phyloP scores from a whole-genome alignment of 2,797 vertebrate genomes.

The Microchirus variegatus region DNA sequence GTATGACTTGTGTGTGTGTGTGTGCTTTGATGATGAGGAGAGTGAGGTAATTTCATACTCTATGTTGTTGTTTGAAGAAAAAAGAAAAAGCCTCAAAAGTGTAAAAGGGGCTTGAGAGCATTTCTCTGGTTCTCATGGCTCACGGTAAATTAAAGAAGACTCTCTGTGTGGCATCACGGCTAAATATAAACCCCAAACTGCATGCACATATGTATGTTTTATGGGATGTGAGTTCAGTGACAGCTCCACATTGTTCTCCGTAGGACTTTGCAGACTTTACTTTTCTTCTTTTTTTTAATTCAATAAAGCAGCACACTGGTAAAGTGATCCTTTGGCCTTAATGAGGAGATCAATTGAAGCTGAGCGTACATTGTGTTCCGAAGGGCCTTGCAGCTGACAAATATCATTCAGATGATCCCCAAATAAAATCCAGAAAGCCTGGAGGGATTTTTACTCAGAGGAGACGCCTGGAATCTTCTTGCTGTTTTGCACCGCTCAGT shows the following conservation, averaged over 20 bases:
- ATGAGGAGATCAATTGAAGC: slow-evolving; percentile 34
- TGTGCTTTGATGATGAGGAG: no score
- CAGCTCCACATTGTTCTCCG: slow-evolving; percentile 17
- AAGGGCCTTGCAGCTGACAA: slow-evolving; percentile 36
- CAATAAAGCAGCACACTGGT: slow-evolving; percentile 15
- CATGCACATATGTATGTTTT: background rate
- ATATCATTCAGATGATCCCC: slow-evolving; percentile 37
- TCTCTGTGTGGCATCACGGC: background rate
- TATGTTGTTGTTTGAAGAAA: no score
- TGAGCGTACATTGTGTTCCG: slow-evolving; percentile 23
- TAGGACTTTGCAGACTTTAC: slow-evolving; percentile 11
- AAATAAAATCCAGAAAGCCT: slow-evolving; percentile 26
- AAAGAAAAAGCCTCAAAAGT: background rate
- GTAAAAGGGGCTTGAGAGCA: background rate
- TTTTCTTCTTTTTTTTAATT: slow-evolving; percentile 13
- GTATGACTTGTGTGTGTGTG: no score
- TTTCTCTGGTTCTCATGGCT: background rate
- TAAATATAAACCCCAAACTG: background rate
- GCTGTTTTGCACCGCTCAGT: slow-evolving; percentile 5
- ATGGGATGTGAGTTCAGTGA: slow-evolving; percentile 1
- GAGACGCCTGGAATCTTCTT: background rate
- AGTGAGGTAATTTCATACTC: background rate
- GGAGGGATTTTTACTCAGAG: slow-evolving; percentile 12
- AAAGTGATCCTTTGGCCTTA: slow-evolving; percentile 28
- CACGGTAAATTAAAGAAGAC: background rate